Evolutionary conservation across 1,140 invertebrate species (phyloP), one percentile per base, ranked within the genome.

Genomic region (Ceratoteleas bidentatus): DNA sequence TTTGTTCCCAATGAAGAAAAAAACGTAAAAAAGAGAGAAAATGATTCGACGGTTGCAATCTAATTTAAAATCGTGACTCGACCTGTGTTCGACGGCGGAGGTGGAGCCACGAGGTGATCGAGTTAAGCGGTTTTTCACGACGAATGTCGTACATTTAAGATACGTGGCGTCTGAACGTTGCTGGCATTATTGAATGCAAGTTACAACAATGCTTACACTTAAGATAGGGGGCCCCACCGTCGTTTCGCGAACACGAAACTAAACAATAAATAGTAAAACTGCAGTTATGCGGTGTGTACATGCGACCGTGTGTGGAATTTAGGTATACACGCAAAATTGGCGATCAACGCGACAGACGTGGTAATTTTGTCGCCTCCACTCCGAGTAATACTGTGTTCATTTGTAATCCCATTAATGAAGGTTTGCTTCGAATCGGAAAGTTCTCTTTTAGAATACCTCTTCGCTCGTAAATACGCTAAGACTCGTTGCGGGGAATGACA

Each of bases 271-370:
- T 65, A 57, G 33, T 47, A 45, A 43, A 68, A 62, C 66, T 32
- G 38, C 52, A 72, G 36, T 68, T 68, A 24, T 54, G 54, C 15
- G 13, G 24, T 24, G 24, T 1, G 24, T 24, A 24, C 24, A 24
- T 24, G 24, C 24, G 24, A 24, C 24, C 24, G 24, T 24, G 24
- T 24, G 24, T 24, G 60, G 56, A 60, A 69, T 60, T 72, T 69
- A 56, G 65, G 74, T 77, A 65, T 66, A 69, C 56, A 68, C 66
- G 72, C 62, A 76, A 64, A 72, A 76, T 61, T 81, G 72, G 68
- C 66, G 73, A 81, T 81, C 75, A 81, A 73, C 68, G 72, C 61
- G 66, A 76, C 65, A 49, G 49, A 68, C 36, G 58, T 7, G 38
- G 45, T 54, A 47, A 13, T 50, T 45, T 45, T 43, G 0, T 78